Conservation (phyloP, 2,888 invertebrate genomes). For the Cepaea hortensis region DNA sequence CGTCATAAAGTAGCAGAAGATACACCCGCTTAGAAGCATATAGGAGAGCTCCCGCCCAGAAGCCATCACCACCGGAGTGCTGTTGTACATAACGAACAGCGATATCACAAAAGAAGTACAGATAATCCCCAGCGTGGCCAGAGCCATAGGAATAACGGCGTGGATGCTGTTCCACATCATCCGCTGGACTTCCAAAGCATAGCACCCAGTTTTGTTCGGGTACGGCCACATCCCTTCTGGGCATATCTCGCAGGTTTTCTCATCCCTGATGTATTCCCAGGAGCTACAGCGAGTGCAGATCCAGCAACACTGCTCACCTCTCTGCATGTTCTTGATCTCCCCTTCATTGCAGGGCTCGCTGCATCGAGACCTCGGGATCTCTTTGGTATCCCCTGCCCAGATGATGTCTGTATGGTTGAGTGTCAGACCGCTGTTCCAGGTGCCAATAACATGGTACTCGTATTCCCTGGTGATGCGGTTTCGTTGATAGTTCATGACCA, state of each 20-base stretch:
- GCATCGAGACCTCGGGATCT: conserved; percentile 76
- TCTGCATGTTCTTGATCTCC: conserved; percentile 76
- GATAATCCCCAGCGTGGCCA: conserved; percentile 82
- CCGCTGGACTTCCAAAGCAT: conserved; percentile 65
- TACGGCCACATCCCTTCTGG: conserved; percentile 73
- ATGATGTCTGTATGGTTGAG: conserved; percentile 68
- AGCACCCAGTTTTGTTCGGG: conserved; percentile 68
- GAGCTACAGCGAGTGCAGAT: conserved; percentile 72
- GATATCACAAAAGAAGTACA: conserved; percentile 81
- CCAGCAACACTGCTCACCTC: conserved; percentile 78
- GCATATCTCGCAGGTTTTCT: conserved; percentile 73
- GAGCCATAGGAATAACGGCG: conserved; percentile 81
- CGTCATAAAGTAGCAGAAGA: conserved; percentile 82
- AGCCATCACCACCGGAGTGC: conserved; percentile 82
- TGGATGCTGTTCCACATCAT: conserved; percentile 77
- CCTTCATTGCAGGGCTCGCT: conserved; percentile 76
- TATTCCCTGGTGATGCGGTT: conserved; percentile 67
- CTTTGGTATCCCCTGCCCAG: conserved; percentile 75
- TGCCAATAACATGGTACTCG: conserved; percentile 72
- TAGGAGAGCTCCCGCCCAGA: conserved; percentile 82
- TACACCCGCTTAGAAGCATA: conserved; percentile 81
- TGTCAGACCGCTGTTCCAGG: conserved; percentile 79
- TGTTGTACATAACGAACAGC: conserved; percentile 82
- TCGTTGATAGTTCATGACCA: conserved; percentile 77
- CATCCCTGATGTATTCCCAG: conserved; percentile 73